A percentile compares a stretch with the other conserved stretches of the same genome.
Conservation (phyloP, 1,140 invertebrate genomes). For the Trichonephila clavata region DNA sequence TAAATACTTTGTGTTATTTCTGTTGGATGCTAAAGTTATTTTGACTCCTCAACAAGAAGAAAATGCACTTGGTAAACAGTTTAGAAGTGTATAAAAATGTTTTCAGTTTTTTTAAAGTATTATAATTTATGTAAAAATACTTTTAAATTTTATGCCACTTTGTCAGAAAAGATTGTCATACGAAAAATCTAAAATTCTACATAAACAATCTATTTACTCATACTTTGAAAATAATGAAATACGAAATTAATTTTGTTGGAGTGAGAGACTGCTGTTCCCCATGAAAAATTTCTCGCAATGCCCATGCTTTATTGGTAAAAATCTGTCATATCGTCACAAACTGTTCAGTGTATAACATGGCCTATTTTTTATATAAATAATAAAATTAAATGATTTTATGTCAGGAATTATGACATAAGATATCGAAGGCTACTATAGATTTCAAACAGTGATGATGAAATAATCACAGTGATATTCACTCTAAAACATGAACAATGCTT, state of each 20-base stretch:
- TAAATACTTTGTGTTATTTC: neutral
- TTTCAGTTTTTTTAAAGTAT: neutral
- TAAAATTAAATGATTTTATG: too few species aligned
- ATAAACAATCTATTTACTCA: too few species aligned
- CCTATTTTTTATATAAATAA: too few species aligned
- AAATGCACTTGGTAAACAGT: neutral
- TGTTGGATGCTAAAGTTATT: neutral
- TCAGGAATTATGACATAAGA: too few species aligned
- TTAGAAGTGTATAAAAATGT: neutral
- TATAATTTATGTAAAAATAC: neutral
- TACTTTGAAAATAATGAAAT: neutral
- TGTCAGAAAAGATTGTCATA: neutral
- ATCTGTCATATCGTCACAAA: too few species aligned
- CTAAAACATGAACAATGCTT: too few species aligned
- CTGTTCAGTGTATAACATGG: too few species aligned
- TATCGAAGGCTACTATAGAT: too few species aligned
- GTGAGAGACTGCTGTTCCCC: neutral
- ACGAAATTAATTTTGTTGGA: neutral
- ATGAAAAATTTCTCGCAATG: neutral
- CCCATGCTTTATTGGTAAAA: too few species aligned
- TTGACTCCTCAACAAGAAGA: neutral
- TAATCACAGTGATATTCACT: too few species aligned
- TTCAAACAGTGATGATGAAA: too few species aligned
- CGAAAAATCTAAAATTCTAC: too few species aligned
- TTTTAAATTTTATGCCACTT: neutral